Evolutionary conservation across 2,113 vertebrate genomes (phyloP).

Genomic region (Chroicocephalus ridibundus): DNA sequence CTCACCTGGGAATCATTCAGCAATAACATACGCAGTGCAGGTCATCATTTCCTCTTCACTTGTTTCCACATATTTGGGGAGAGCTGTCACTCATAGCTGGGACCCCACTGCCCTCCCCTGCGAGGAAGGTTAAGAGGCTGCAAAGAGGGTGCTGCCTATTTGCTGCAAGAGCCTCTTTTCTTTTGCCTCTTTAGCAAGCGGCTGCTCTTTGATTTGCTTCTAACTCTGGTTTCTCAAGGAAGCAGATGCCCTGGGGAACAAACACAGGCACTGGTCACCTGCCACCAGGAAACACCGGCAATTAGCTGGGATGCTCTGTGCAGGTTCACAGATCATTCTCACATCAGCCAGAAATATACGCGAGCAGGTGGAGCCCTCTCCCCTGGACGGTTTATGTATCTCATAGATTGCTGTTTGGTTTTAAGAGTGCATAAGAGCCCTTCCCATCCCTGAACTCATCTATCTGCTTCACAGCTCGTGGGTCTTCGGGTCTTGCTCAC

Average conservation of each 20-base stretch:
- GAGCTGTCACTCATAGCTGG: conserved; percentile 59
- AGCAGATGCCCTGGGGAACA: not conserved
- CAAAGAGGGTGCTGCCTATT: conserved; percentile 2
- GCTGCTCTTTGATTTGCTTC: not conserved
- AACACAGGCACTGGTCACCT: not conserved
- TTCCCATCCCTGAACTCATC: not conserved
- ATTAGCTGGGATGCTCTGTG: not conserved
- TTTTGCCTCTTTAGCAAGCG: not conserved
- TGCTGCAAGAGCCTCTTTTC: not conserved
- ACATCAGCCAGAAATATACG: not conserved
- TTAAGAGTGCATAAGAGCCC: not conserved
- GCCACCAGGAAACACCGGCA: not conserved
- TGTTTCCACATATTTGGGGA: conserved; percentile 35
- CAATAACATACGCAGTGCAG: conserved; percentile 37
- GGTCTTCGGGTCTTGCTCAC: not conserved
- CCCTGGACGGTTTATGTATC: not conserved
- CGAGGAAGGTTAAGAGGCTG: conserved; percentile 13
- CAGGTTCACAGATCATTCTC: not conserved
- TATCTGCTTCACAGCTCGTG: not conserved
- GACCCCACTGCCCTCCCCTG: conserved; percentile 13
- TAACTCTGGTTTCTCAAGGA: not conserved
- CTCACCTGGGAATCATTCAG: conserved; percentile 61
- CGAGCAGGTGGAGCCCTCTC: not conserved
- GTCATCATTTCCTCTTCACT: conserved; percentile 57
- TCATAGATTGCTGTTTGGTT: not conserved